phyloP scores from a whole-genome alignment of 2,113 vertebrate genomes.

The Tetrao urogallus region DNA sequence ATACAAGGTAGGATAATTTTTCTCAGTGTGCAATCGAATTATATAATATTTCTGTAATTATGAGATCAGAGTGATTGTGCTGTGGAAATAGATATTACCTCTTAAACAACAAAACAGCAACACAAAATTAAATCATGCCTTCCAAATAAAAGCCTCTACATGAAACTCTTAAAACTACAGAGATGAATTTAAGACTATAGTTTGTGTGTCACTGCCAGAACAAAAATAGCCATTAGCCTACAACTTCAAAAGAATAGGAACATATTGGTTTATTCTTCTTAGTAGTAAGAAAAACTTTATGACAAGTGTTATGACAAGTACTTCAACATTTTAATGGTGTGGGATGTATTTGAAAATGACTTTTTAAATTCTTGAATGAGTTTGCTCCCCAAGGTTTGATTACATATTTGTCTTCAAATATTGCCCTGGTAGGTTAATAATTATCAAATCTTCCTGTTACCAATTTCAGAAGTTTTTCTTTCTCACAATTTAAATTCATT shows the following conservation, averaged over 20 bases:
- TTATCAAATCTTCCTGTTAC: neutral
- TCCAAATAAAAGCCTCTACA: neutral
- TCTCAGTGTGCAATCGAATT: neutral
- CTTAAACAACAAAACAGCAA: no score
- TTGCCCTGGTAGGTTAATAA: neutral
- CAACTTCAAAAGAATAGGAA: neutral
- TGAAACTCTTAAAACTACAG: neutral
- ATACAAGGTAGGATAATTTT: neutral
- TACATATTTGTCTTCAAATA: neutral
- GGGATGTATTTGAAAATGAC: neutral
- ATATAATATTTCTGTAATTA: neutral
- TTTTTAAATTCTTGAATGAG: neutral
- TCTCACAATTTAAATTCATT: neutral
- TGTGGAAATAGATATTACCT: neutral
- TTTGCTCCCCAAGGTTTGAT: neutral
- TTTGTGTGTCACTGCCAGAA: neutral
- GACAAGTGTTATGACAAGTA: no score
- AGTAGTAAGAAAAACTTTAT: neutral
- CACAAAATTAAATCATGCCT: neutral
- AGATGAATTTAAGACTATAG: neutral
- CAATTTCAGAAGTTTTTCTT: neutral
- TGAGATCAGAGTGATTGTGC: neutral
- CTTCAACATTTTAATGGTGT: neutral
- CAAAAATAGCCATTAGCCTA: neutral
- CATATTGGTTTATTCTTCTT: neutral